phyloP scores from a whole-genome alignment of 2,797 vertebrate species.

The Dendrocincla fuliginosa region DNA sequence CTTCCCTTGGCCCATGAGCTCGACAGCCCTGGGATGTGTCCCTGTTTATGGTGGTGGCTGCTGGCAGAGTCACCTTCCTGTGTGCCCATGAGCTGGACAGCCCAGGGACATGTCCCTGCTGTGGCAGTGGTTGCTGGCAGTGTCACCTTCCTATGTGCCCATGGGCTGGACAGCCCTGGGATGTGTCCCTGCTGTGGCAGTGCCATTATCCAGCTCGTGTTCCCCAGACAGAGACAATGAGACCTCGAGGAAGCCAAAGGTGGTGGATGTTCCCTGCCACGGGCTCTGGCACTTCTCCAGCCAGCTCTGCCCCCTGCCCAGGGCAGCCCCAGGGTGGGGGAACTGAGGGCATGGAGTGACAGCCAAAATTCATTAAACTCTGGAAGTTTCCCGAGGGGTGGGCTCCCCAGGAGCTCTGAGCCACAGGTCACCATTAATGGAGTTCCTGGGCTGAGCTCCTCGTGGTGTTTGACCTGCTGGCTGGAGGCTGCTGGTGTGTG shows the following conservation, averaged over 20 bases:
- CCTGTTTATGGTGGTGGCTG: background rate
- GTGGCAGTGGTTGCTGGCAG: background rate
- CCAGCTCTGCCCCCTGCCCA: background rate
- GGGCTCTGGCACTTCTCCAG: background rate
- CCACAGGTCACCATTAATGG: background rate
- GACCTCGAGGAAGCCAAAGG: fast-evolving
- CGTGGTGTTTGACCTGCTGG: background rate
- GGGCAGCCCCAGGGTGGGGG: background rate
- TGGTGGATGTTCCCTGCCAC: fast-evolving
- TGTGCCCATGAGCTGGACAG: background rate
- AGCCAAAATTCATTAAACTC: background rate
- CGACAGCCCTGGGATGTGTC: background rate
- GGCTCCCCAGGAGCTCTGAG: background rate
- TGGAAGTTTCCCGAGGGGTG: background rate
- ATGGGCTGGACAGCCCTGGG: background rate
- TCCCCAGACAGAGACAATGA: fast-evolving
- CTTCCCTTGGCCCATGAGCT: background rate
- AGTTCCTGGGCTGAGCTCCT: background rate
- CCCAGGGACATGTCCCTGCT: background rate
- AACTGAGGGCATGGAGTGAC: background rate
- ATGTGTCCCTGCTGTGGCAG: background rate
- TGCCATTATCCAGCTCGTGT: background rate
- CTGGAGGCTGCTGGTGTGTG: conserved; percentile 25
- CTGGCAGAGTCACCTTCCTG: too few species aligned
- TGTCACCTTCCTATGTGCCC: background rate